phyloP scores from a whole-genome alignment of 2,888 invertebrate genomes.

The Pheosia gnoma region DNA sequence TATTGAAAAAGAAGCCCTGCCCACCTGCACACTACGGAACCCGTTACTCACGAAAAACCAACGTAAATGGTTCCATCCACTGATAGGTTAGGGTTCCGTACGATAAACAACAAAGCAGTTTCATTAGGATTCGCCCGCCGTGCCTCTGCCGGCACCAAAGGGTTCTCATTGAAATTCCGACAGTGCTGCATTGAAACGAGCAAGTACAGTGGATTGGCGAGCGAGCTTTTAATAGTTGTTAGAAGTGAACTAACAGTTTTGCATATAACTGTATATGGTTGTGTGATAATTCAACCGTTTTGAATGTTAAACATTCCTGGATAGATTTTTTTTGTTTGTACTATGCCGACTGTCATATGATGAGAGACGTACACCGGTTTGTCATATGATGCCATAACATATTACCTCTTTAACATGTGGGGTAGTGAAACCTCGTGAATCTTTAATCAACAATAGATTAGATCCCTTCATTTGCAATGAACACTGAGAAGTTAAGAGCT shows the following conservation, averaged over 20 bases:
- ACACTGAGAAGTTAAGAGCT: too few species aligned
- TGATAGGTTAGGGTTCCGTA: constrained; percentile 34
- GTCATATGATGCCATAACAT: too few species aligned
- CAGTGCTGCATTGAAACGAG: constrained; percentile 13
- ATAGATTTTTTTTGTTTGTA: background rate
- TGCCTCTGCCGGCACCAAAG: constrained; percentile 17
- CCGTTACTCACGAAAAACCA: constrained; percentile 31
- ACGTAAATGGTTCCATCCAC: constrained; percentile 19
- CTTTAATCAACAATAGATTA: too few species aligned
- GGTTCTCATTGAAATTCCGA: constrained; percentile 22
- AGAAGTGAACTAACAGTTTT: constrained; percentile 14
- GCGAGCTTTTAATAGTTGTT: constrained; percentile 21
- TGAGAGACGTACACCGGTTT: too few species aligned
- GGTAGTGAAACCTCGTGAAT: too few species aligned
- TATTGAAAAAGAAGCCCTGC: constrained; percentile 7
- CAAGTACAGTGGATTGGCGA: constrained; percentile 18
- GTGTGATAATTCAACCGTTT: background rate
- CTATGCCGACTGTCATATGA: too few species aligned
- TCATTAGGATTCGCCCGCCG: constrained; percentile 50
- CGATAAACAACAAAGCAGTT: constrained; percentile 50
- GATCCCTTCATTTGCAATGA: too few species aligned
- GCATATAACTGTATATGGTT: constrained; percentile 21
- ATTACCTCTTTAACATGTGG: too few species aligned
- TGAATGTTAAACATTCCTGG: background rate
- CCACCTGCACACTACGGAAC: constrained; percentile 7